Evolutionary conservation across 2,797 vertebrate genomes (phyloP).

Genomic region (Thamnophis elegans): DNA sequence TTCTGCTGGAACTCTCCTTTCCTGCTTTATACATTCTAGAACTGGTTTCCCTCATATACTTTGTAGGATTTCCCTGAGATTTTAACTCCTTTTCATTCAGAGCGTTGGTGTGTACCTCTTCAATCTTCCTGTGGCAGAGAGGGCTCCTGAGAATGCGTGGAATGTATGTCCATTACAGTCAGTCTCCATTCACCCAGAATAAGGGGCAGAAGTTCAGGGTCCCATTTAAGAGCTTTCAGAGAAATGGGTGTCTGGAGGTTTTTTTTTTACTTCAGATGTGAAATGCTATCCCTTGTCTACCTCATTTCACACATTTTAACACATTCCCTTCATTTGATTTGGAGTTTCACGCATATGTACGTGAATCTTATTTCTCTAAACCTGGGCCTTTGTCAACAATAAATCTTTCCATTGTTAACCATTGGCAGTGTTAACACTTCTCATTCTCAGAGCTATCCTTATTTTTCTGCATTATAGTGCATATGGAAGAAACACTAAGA

Average conservation of each 20-base stretch:
- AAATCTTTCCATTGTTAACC: background rate
- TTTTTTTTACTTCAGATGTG: background rate
- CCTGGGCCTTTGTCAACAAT: background rate
- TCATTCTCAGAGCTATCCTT: background rate
- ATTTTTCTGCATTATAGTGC: background rate
- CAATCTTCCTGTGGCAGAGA: background rate
- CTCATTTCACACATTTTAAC: background rate
- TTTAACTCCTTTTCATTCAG: background rate
- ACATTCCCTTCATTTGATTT: background rate
- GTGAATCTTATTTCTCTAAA: rapidly evolving
- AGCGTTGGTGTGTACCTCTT: background rate
- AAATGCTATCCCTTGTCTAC: background rate
- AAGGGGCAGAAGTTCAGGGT: background rate
- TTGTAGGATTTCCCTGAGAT: background rate
- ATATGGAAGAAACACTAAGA: background rate
- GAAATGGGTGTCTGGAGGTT: background rate
- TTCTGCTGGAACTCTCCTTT: background rate
- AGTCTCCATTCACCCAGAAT: background rate
- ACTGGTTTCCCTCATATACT: background rate
- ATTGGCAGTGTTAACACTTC: background rate
- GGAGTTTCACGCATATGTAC: background rate
- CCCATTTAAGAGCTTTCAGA: background rate
- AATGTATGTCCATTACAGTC: background rate
- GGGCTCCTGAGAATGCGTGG: background rate
- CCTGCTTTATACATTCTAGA: background rate